Evolutionary conservation across 2,113 vertebrate species (phyloP).

Genomic region (Xyrauchen texanus): DNA sequence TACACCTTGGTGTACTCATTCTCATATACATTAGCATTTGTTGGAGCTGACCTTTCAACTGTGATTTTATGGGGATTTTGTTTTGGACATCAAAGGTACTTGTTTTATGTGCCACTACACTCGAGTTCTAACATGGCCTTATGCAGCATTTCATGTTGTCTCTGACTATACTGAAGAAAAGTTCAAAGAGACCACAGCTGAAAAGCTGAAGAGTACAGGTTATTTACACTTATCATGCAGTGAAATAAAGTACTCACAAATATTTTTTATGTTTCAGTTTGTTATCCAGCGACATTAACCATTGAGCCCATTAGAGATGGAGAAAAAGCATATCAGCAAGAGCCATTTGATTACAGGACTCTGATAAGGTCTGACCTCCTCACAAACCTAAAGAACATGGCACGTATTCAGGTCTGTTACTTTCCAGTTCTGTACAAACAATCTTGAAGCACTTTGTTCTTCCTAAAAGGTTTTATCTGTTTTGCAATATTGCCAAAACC

Average conservation of each 20-base stretch:
- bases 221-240: background rate
- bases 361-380: conserved; percentile 60
- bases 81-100: background rate
- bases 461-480: background rate
- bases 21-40: background rate
- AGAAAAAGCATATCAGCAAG: background rate
- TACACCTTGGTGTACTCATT: background rate
- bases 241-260: background rate
- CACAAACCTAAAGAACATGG: conserved; percentile 50
- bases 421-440: background rate
- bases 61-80: conserved; percentile 6
- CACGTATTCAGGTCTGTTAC: conserved; percentile 62
- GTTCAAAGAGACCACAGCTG: too few relatives aligned
- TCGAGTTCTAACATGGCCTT: background rate
- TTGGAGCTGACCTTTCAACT: conserved; percentile 24
- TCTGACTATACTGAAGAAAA: background rate
- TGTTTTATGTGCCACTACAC: conserved; percentile 13
- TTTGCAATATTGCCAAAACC: background rate
- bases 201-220: background rate
- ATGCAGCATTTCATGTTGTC: background rate
- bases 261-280: background rate
- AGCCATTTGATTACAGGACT: conserved; percentile 45
- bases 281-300: background rate
- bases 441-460: background rate
- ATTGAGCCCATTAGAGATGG: background rate